phyloP scores from a whole-genome alignment of 2,797 vertebrate species.

The Chelonia mydas region DNA sequence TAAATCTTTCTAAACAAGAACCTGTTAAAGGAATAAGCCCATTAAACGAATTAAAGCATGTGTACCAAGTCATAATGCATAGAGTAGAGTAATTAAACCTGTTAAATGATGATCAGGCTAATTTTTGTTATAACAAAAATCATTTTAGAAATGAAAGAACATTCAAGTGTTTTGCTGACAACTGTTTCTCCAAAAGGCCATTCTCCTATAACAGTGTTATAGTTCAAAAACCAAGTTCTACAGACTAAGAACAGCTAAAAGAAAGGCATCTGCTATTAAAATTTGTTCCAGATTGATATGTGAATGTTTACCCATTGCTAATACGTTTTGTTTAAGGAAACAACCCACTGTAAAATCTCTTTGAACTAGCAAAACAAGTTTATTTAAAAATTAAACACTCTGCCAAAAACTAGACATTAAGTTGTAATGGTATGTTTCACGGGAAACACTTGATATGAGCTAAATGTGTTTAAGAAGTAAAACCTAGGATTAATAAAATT shows the following conservation, averaged over 20 bases:
- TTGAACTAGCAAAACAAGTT: conserved; percentile 23
- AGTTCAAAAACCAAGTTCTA: background rate
- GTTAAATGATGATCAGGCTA: background rate
- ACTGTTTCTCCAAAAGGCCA: background rate
- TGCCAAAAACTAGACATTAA: conserved; percentile 28
- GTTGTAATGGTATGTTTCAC: background rate
- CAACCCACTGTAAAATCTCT: background rate
- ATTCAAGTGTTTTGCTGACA: conserved; percentile 12
- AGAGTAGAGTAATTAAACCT: background rate
- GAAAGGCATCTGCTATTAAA: background rate
- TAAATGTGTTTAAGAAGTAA: conserved; percentile 38
- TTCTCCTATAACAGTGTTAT: background rate
- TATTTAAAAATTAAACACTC: conserved; percentile 27
- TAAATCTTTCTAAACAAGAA: conserved; percentile 13
- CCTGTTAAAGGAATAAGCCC: background rate
- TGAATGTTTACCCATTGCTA: background rate
- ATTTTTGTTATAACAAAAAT: background rate
- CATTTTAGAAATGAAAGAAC: background rate
- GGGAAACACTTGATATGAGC: background rate
- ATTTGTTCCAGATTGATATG: background rate
- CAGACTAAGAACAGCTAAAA: background rate
- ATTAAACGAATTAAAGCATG: background rate
- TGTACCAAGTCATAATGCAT: background rate
- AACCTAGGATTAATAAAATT: conserved; percentile 39
- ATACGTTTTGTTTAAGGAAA: background rate